Evolutionary conservation across 92 coral and sea anemone species (phyloP), one percentile per base, ranked within the genome.

Genomic region (Porites evermanni): DNA sequence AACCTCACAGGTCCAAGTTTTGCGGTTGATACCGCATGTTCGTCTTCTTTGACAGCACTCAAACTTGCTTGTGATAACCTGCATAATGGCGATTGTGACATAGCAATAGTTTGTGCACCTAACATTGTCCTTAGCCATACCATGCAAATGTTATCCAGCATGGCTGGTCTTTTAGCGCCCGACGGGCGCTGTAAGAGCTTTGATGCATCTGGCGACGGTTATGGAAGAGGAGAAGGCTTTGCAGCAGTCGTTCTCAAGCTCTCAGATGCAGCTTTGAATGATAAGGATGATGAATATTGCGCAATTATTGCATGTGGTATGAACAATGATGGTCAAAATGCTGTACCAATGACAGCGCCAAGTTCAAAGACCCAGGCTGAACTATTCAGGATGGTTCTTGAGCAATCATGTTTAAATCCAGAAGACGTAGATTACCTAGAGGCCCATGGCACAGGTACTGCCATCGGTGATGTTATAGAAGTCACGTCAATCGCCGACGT

Each of bases 401-500:
- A 91, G 52, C 89, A 89, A 23, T 88, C 96, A 3, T 93, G 98
- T 19, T 64, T 93, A 24, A 50, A 19, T 17, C 65, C 95, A 14
- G 65, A 67, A 20, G 96, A 95, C 61, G 65, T 95, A 8, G 93
- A 89, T 29, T 95, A 93, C 84, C 81, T 91, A 16, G 98, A 95
- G 64, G 93, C 98, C n/a, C 98, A 95, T 80, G 95, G 95, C 26
- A 95, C 98, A 58, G 98, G 96, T 7, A 95, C 98, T 5, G 98
- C 98, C 17, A 88, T 95, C 74, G 98, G 98, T 2, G 98, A 95
- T 74, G 93, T 89, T 19, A 92, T 95, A 17, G 98, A 95, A 68
- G 88, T 83, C 17, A 67, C 88, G 19, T 91, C 96, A 4, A 90
- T 95, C 11, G 93, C 95, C 7, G 86, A 89, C 4, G 86, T 89